Evolutionary conservation across 2,797 vertebrate genomes (phyloP), one percentile per base, ranked within the genome.

Genomic region (Leptatherina wallacei): DNA sequence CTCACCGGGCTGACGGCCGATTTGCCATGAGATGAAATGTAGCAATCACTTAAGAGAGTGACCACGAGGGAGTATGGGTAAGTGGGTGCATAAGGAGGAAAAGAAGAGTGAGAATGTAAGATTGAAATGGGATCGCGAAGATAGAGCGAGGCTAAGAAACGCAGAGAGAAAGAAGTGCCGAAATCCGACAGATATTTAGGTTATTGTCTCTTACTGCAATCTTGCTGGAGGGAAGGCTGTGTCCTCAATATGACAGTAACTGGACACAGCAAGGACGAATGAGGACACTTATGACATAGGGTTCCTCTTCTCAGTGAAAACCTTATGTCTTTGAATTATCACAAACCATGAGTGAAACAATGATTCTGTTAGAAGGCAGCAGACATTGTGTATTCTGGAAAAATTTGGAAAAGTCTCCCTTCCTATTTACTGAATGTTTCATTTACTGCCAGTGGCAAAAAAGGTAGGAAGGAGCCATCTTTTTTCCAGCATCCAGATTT

Each of bases 41-140:
- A 92, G 91, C 91, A 91, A 94, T 93, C 91, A 92, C 90, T 92
- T 92, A 92, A 92, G 85, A 91, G 90, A 91, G 89, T 88, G 90
- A 92, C 91, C 91, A 87, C 73, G 85, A 89, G 89, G 84, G 84
- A 85, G 76, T 69, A 79, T 59, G 71, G 75, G 72, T 68, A 80
- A 73, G 61, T 14, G 66, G 69, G 67, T 33, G 77, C 57, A 64
- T 30, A 35, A 60, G 51, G 64, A 64, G 51, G 47, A 63, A 14
- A 30, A 74, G 51, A 75, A 69, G 51, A 78, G 65, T 59, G 78
- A 65, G 65, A 64, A 79, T 73, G 61, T 33, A 56, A 83, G 67
- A 56, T 76, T 74, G 78, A 79, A 85, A 89, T 75, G 75, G 81
- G 78, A 80, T 75, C 67, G 69, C 67, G 59, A 64, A 69, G 81